A percentile compares a stretch with the other conserved stretches of the same genome.
These are phyloP conservation scores for Ciconia stormi DNA, from an alignment of 2,113 vertebrate genomes.

Conservation along the genomic window DNA sequence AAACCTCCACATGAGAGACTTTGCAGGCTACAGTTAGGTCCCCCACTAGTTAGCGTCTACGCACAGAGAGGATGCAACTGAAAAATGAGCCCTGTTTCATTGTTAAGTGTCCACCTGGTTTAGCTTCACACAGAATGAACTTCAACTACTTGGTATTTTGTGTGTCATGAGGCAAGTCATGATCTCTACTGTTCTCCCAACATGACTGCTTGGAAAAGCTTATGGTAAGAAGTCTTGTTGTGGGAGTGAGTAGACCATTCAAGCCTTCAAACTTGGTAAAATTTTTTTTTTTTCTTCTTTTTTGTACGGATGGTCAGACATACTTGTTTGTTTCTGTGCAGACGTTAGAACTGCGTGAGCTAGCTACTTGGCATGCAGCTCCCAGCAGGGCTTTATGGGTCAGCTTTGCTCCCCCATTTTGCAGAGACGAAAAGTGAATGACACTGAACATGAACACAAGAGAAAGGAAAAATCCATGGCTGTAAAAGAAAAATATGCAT, in stretches of 20 bases:
- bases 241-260: not conserved
- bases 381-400: not conserved
- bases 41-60: not conserved
- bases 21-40: not conserved
- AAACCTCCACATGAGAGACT: not conserved
- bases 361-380: not conserved
- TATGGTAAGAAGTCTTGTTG: not conserved
- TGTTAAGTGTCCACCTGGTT: not conserved
- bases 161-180: not conserved
- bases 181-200: not conserved
- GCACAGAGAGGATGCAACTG: not conserved
- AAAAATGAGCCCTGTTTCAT: not conserved
- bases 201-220: not conserved
- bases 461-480: not conserved
- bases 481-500: not conserved
- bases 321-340: not conserved
- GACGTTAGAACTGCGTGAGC: not conserved
- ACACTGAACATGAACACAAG: not conserved
- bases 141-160: not conserved
- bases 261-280: not conserved
- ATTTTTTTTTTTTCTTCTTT: not conserved
- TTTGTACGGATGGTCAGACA: fast-evolving
- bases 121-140: not conserved
- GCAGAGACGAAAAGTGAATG: not conserved
- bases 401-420: not conserved